Evolutionary conservation across 2,113 vertebrate genomes (phyloP).

Genomic region (Cacatua alba): DNA sequence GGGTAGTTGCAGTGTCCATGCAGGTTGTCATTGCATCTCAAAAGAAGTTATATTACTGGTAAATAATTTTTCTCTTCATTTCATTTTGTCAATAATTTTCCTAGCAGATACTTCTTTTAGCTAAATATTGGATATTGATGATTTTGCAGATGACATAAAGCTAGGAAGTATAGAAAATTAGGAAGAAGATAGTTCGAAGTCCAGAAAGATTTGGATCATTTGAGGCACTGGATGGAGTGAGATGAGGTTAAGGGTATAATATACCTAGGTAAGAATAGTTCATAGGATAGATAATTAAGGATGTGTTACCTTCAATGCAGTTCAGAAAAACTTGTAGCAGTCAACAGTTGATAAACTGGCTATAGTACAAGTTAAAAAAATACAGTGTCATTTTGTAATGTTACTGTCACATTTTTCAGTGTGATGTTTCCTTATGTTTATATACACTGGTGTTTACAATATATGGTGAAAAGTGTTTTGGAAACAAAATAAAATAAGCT

Average conservation of each 20-base stretch:
- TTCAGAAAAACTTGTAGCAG: background rate
- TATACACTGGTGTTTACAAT: background rate
- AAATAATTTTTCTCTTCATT: background rate
- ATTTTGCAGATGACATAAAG: conserved; percentile 51
- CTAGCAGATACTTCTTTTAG: background rate
- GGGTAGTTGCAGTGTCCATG: too few species aligned
- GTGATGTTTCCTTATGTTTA: background rate
- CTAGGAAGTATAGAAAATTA: conserved; percentile 42
- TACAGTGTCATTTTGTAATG: background rate
- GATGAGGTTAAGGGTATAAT: conserved; percentile 43
- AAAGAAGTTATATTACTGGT: background rate
- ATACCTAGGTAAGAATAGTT: conserved; percentile 39
- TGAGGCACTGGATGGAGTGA: conserved; percentile 45
- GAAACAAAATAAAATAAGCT: background rate
- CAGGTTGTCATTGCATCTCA: background rate
- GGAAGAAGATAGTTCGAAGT: conserved; percentile 47
- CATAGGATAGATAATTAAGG: background rate
- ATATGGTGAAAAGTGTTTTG: background rate
- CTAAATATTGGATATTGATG: conserved; percentile 37
- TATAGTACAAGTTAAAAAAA: background rate
- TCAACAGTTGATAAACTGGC: background rate
- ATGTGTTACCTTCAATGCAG: background rate
- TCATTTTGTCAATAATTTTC: background rate
- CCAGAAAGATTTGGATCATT: conserved; percentile 52
- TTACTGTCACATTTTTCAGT: background rate